Evolutionary conservation across 2,113 vertebrate species (phyloP).

Genomic region (Halcyon malimbica): DNA sequence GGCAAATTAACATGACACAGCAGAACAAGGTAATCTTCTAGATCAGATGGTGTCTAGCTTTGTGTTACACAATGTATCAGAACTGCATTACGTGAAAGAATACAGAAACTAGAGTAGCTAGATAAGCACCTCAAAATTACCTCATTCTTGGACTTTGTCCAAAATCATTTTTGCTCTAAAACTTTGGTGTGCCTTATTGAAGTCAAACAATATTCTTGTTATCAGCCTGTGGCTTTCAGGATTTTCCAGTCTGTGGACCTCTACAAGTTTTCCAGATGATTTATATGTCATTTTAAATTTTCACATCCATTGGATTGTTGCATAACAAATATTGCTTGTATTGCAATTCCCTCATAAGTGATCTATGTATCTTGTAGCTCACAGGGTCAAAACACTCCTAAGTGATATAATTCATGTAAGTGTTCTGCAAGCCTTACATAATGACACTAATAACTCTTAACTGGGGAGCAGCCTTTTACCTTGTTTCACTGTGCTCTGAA

Average conservation of each 20-base stretch:
- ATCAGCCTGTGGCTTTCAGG: background rate
- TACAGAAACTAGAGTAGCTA: background rate
- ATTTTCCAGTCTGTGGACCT: background rate
- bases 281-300: background rate
- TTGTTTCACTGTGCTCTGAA: background rate
- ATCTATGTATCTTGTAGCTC: background rate
- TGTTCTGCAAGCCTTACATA: background rate
- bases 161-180: background rate
- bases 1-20: background rate
- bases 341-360: background rate
- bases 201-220: background rate
- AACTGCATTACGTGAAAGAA: background rate
- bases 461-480: background rate
- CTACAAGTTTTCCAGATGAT: background rate
- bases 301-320: background rate
- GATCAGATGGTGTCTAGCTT: background rate
- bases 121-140: background rate
- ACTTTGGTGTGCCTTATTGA: background rate
- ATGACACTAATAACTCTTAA: background rate
- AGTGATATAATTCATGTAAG: background rate
- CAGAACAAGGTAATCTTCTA: background rate
- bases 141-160: background rate
- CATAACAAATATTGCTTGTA: background rate
- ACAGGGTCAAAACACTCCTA: background rate
- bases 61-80: background rate